These are phyloP conservation scores for Drosophila burlai DNA, from an alignment of 1,140 invertebrate genomes.

Conservation along the genomic window DNA sequence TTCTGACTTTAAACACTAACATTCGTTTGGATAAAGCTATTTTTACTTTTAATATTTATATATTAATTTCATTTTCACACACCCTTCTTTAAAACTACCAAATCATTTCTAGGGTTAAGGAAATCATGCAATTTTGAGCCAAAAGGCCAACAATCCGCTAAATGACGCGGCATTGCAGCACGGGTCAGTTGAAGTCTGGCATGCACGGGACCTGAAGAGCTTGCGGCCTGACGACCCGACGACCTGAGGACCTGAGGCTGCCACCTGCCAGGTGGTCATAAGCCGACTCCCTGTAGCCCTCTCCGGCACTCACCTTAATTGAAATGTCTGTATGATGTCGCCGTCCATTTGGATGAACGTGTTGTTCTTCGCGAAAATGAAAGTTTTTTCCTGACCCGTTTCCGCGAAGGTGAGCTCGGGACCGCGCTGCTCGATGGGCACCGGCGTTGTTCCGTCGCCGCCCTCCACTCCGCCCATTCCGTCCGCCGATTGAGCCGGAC, in stretches of 20 bases:
- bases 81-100: background rate
- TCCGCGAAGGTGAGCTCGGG: constrained; percentile 92
- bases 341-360: constrained; percentile 95
- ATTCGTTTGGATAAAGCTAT: background rate
- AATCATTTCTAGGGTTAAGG: constrained; percentile 41
- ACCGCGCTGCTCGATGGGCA: constrained; percentile 90
- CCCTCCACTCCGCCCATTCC: constrained; percentile 40
- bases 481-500: constrained; percentile 54
- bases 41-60: background rate
- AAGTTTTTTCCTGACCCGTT: constrained; percentile 91
- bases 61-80: too few species aligned
- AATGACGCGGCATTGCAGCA: constrained; percentile 56
- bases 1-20: too few species aligned
- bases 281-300: constrained; percentile 5
- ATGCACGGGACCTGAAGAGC: constrained; percentile 45
- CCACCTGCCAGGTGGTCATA: constrained; percentile 35
- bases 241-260: constrained; percentile 48
- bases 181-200: constrained; percentile 18
- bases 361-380: constrained; percentile 94
- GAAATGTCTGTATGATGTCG: constrained; percentile 93
- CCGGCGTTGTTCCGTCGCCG: constrained; percentile 85
- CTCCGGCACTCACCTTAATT: constrained; percentile 88
- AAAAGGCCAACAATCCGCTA: constrained; percentile 64
- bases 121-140: constrained; percentile 36
- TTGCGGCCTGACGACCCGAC: constrained; percentile 35